Percentiles rank a stretch among this genome's conserved stretches.
Evolutionary conservation across 2,888 invertebrate genomes (phyloP).

Genomic region (Venustoraphidia nigricollis): DNA sequence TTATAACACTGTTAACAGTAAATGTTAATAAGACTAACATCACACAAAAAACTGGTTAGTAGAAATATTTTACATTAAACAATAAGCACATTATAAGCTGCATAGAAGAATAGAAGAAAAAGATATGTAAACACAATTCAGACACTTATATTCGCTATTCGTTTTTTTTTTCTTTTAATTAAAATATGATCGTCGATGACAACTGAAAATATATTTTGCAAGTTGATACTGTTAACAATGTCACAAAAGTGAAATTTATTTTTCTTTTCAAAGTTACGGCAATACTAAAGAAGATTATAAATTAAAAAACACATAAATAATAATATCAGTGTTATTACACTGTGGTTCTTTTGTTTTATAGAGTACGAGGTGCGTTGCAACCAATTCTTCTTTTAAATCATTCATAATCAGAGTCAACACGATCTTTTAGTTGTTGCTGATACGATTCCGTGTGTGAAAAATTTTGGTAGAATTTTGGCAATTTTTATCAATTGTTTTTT

Average conservation of each 20-base stretch:
- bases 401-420: slow-evolving; percentile 44
- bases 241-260: not conserved
- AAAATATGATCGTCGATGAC: too few relatives aligned
- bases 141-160: too few relatives aligned
- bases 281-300: not conserved
- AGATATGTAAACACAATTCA: too few relatives aligned
- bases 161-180: too few relatives aligned
- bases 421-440: slow-evolving; percentile 41
- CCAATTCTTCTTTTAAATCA: slow-evolving; percentile 23
- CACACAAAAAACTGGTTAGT: too few relatives aligned
- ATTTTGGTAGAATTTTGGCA: too few relatives aligned
- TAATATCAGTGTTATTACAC: slow-evolving; percentile 6
- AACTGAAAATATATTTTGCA: too few relatives aligned
- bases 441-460: not conserved
- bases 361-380: not conserved
- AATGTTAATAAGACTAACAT: not conserved
- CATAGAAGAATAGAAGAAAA: too few relatives aligned
- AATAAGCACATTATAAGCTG: too few relatives aligned
- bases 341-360: not conserved
- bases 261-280: not conserved
- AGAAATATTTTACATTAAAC: too few relatives aligned
- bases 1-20: slow-evolving; percentile 1
- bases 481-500: too few relatives aligned
- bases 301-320: not conserved
- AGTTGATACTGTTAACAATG: not conserved